Evolutionary conservation across 1,140 invertebrate species (phyloP).

Genomic region (Melanaphis sacchari): DNA sequence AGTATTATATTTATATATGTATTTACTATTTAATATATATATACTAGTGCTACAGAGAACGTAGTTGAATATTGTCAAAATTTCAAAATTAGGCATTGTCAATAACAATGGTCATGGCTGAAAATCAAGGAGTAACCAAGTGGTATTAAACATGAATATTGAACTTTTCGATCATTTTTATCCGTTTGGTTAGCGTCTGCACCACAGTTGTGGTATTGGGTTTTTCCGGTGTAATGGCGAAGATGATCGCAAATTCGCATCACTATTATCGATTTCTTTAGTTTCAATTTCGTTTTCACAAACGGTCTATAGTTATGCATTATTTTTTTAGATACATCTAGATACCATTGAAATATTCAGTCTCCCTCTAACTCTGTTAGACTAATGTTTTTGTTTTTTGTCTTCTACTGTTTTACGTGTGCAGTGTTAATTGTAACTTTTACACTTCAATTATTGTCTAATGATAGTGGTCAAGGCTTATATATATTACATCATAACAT

Average conservation of each 20-base stretch:
- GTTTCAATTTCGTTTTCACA: neutral
- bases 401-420: neutral
- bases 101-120: too few relatives aligned
- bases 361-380: too few relatives aligned
- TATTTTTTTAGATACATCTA: neutral
- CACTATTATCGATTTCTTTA: neutral
- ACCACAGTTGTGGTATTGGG: neutral
- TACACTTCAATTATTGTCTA: neutral
- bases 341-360: too few relatives aligned
- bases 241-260: neutral
- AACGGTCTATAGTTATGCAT: neutral
- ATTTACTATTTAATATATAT: too few relatives aligned
- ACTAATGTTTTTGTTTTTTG: neutral
- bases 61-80: too few relatives aligned
- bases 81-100: too few relatives aligned
- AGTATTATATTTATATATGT: too few relatives aligned
- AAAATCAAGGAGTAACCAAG: too few relatives aligned
- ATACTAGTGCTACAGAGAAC: too few relatives aligned
- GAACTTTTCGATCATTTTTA: too few relatives aligned
- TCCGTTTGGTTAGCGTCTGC: neutral
- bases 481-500: too few relatives aligned
- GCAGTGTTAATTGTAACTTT: neutral
- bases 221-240: neutral
- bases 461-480: neutral
- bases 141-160: too few relatives aligned